Evolutionary conservation across 2,113 vertebrate species (phyloP), one percentile per base, ranked within the genome.

Genomic region (Coptodon bakossiorum): DNA sequence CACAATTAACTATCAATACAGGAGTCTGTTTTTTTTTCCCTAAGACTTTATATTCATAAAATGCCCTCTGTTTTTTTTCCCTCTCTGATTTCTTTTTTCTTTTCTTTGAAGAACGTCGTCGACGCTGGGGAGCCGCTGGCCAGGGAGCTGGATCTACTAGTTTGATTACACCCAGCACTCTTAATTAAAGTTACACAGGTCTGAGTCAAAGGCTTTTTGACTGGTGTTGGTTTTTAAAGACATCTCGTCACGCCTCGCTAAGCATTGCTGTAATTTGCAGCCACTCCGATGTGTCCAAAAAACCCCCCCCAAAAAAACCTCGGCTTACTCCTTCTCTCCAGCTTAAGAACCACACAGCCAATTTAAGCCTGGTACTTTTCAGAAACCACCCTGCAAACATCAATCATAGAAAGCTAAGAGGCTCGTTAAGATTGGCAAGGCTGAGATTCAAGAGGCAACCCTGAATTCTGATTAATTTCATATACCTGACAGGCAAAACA

Each of bases 131-230:
- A 93, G 90, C 92, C 10, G 78, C 90, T 87, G 88, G 84, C 83
- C 73, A 38, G 83, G 91, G 94, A 93, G 91, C 89, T 87, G 93
- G 91, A 96, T 94, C 91, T 86, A 86, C 84, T 59, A 76, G 93
- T 94, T 88, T 95, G 95, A 95, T 96, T 95, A 95, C 93, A 91
- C 53, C 54, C 89, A 19, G 88, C 92, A 86, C 90, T 92, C 93
- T 94, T 96, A 95, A 94, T 95, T 95, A 95, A 95, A 94, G 93
- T 90, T 89, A 94, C 92, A 91, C 93, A 93, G 93, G 93, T 94
- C 93, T 91, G 92, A 93, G 93, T 94, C 92, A 93, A 93, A 94
- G 93, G 92, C 90, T 90, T 93, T 95, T 92, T 91, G 90, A 94
- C 93, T 93, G 91, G 81, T 94, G 94, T 93, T 93, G 91, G 84